These are phyloP conservation scores for Cremastinae sp. DNA, from an alignment of 2,888 invertebrate species.

Conservation along the genomic window DNA sequence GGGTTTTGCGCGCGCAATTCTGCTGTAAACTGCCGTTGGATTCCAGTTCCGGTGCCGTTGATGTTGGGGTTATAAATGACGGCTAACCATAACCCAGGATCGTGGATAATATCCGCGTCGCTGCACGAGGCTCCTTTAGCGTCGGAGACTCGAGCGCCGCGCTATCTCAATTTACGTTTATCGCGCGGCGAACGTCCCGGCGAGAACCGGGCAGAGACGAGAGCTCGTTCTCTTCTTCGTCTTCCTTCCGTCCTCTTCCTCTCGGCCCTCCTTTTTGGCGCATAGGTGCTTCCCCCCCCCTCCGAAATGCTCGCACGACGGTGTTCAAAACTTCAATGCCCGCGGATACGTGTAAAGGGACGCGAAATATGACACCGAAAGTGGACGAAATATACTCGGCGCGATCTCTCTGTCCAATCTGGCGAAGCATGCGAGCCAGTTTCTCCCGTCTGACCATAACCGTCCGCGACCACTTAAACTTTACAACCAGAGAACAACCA, in stretches of 20 bases:
- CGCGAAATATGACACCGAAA: constrained; percentile 34
- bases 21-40: constrained; percentile 37
- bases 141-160: constrained; percentile 32
- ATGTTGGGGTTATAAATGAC: constrained; percentile 63
- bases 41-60: constrained; percentile 55
- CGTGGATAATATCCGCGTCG: constrained; percentile 66
- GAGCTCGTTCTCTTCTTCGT: too few species aligned
- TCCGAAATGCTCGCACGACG: too few species aligned
- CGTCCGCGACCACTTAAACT: constrained; percentile 34
- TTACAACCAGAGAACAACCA: constrained; percentile 33
- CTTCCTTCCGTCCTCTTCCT: too few species aligned
- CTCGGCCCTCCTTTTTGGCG: too few species aligned
- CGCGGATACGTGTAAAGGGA: constrained; percentile 5
- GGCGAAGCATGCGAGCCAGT: constrained; percentile 12
- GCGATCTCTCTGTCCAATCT: constrained; percentile 36
- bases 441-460: not conserved
- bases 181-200: constrained; percentile 39
- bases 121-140: constrained; percentile 59
- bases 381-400: constrained; percentile 28
- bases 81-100: constrained; percentile 62
- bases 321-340: not conserved
- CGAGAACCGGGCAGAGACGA: not conserved
- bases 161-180: constrained; percentile 69
- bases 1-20: constrained; percentile 27
- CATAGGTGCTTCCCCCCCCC: too few species aligned